Evolutionary conservation across 2,797 vertebrate genomes (phyloP), one percentile per base, ranked within the genome.

Genomic region (Argentina silus): DNA sequence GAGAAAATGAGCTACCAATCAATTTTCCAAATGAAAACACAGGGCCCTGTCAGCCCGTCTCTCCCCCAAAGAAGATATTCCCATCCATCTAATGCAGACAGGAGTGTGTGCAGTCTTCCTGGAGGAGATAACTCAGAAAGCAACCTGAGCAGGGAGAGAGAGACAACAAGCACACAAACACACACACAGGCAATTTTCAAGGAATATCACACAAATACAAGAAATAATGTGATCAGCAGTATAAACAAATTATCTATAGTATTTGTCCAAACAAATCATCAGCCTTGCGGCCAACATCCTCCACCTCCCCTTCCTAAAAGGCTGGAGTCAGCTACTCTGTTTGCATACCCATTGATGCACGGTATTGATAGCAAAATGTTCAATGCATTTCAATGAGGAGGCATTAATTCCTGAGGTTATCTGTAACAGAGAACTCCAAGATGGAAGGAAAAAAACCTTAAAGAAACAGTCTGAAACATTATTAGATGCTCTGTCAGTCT

Each of bases 1-100:
- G 72, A 78, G 53, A 83, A 78, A 75, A 83, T 83, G 69, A 70
- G 50, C 53, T 76, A 64, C 63, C 80, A 83, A 79, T 86, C 73
- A 81, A 78, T 84, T 81, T 79, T 76, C 69, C 71, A 81, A 81
- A 77, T 80, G 67, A 83, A 83, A 85, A 81, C 75, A 77, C 72
- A 73, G 60, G 73, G 47, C 70, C 65, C 64, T 77, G 69, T 70
- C 76, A 69, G 56, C 75, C 50, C 69, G 73, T 63, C 80, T 67
- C 56, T 75, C 65, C 15, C 57, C 43, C 51, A 69, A 66, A 79
- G 51, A 17, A 68, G 51, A 69, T 73, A 76, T 77, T 80, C 43
- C 68, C 69, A 79, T 84, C 72, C 55, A 66, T 78, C 69, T 70
- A 66, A 70, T 74, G 69, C 76, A 73, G 67, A 78, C 57, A 80